Evolutionary conservation across 2,797 vertebrate genomes (phyloP), one percentile per base, ranked within the genome.

Genomic region (Botia kubotai): DNA sequence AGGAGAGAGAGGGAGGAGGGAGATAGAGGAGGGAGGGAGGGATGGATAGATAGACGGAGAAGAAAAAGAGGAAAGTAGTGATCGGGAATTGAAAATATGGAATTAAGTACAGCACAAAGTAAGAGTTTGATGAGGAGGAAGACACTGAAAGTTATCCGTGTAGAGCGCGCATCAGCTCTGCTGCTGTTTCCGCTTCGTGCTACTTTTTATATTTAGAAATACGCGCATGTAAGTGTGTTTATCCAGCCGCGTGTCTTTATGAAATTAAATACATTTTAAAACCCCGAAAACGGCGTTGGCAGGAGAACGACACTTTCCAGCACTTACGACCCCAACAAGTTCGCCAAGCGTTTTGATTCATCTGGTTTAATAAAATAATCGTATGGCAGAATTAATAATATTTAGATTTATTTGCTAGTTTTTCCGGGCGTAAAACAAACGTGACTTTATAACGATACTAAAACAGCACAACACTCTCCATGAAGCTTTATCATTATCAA

Each of bases 21-120:
- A 86, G 93, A 87, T 92, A 92, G 92, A 88, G 91, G 90, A 83
- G 91, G 55, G 88, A 92, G 91, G 91, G 92, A 93, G 91, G 93
- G 93, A 95, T 90, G 92, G 94, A 94, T 91, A 88, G 94, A 96
- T 93, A 93, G 94, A 96, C 94, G 91, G 91, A 94, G 92, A 90
- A 90, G 89, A 89, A 89, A 93, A 92, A 90, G 91, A 93, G 91
- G 91, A 95, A 95, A 94, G 94, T 94, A 94, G 93, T 94, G 93
- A 94, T 94, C 94, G 92, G 92, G 93, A 94, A 94, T 95, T 94
- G 92, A 93, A 94, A 94, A 94, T 94, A 93, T 93, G 92, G 93
- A 94, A 95, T 94, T 93, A 94, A 92, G 90, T 91, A 90, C 83
- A 90, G 92, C 89, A 89, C 89, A 90, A 93, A 94, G 92, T 93